phyloP scores from a whole-genome alignment of 53 echinoderm and acorn worm species.

The Stichopus horrens region DNA sequence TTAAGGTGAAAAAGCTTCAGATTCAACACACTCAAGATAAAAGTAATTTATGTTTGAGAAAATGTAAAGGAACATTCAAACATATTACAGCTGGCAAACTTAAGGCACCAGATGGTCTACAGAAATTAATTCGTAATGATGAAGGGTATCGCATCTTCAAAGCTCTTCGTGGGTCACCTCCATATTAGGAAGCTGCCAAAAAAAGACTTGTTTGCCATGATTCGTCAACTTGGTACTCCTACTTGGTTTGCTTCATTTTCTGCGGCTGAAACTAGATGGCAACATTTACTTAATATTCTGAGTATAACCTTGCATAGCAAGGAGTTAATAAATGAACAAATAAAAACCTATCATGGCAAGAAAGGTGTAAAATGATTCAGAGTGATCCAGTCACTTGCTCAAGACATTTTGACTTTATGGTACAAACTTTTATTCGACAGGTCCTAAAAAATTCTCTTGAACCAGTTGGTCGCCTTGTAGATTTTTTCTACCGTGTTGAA shows the following conservation, averaged over 20 bases:
- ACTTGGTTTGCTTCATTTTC: slow-evolving; percentile 55
- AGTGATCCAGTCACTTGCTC: slow-evolving; percentile 54
- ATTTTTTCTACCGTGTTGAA: slow-evolving; percentile 35
- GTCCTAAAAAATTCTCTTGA: slow-evolving; percentile 8
- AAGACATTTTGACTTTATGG: slow-evolving; percentile 42
- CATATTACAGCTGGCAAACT: slow-evolving; percentile 33
- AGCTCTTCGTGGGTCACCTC: slow-evolving; percentile 48
- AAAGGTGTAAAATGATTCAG: slow-evolving; percentile 34
- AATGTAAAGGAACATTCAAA: neutral
- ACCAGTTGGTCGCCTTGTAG: slow-evolving; percentile 36
- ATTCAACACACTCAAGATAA: slow-evolving; percentile 45
- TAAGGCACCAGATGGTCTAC: neutral
- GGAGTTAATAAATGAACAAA: slow-evolving; percentile 36
- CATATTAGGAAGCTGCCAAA: slow-evolving; percentile 49
- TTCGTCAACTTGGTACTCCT: slow-evolving; percentile 55
- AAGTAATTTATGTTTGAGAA: slow-evolving; percentile 28
- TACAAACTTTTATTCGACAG: slow-evolving; percentile 34
- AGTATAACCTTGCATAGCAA: slow-evolving; percentile 44
- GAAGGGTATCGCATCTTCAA: slow-evolving; percentile 52
- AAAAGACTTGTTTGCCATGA: slow-evolving; percentile 61
- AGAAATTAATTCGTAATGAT: slow-evolving; percentile 27
- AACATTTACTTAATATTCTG: slow-evolving; percentile 27
- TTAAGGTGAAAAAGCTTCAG: slow-evolving; percentile 47
- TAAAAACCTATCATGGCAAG: slow-evolving; percentile 40
- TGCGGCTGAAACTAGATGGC: slow-evolving; percentile 55